phyloP scores from a whole-genome alignment of 2,888 invertebrate genomes.

The Chromoteleia sp. region DNA sequence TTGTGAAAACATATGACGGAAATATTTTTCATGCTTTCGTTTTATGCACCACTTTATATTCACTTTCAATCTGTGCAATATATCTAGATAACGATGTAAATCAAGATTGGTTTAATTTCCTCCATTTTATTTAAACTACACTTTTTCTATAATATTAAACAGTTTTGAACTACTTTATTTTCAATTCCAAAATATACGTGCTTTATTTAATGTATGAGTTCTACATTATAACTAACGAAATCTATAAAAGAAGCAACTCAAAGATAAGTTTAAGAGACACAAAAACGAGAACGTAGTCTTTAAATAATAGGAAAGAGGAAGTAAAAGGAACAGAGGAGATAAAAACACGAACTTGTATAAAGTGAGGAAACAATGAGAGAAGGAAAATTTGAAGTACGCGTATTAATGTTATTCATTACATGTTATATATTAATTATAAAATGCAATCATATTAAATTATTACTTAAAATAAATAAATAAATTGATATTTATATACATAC shows the following conservation, averaged over 20 bases:
- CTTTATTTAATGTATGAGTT: conserved; percentile 24
- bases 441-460: too few species aligned
- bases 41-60: conserved; percentile 15
- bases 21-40: background rate
- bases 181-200: conserved; percentile 14
- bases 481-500: too few species aligned
- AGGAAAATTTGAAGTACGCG: background rate
- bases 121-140: background rate
- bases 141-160: background rate
- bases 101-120: conserved; percentile 16
- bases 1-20: background rate
- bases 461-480: too few species aligned
- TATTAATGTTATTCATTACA: too few species aligned
- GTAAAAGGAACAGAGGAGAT: conserved; percentile 22
- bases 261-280: conserved; percentile 38
- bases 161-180: conserved; percentile 23
- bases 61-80: conserved; percentile 12
- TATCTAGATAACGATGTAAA: conserved; percentile 12
- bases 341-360: conserved; percentile 13
- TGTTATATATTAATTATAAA: too few species aligned
- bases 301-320: conserved; percentile 24
- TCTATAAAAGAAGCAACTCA: conserved; percentile 30
- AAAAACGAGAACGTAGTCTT: conserved; percentile 39
- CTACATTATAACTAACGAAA: conserved; percentile 40
- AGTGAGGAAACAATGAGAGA: background rate